These are phyloP conservation scores for Spisula subtruncata DNA, from an alignment of 2,888 invertebrate species.

Conservation along the genomic window DNA sequence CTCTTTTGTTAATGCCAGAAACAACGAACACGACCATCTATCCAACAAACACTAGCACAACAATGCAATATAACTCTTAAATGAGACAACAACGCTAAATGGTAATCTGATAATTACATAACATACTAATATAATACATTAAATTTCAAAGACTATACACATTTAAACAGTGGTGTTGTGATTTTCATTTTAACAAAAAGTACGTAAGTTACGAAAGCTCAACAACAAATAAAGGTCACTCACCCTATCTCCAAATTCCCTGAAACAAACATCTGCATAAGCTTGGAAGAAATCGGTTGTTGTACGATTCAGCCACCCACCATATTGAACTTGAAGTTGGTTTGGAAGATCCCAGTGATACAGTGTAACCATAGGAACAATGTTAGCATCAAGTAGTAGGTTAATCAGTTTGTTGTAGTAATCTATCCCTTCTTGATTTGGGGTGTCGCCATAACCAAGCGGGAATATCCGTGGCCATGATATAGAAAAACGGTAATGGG, in stretches of 20 bases:
- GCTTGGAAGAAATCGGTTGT: constrained; percentile 84
- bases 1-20: background rate
- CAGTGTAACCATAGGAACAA: constrained; percentile 90
- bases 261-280: constrained; percentile 86
- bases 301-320: constrained; percentile 86
- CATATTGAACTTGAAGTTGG: constrained; percentile 84
- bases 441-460: constrained; percentile 81
- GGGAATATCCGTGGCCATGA: constrained; percentile 93
- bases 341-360: constrained; percentile 88
- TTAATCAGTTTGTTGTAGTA: constrained; percentile 93
- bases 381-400: constrained; percentile 90
- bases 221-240: background rate
- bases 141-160: too few species aligned
- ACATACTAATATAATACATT: too few species aligned
- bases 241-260: constrained; percentile 86
- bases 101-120: too few species aligned
- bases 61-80: too few species aligned
- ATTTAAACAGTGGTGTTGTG: too few species aligned
- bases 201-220: too few species aligned
- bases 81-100: too few species aligned
- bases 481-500: constrained; percentile 87
- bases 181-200: too few species aligned
- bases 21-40: too few species aligned
- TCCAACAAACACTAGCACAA: too few species aligned
- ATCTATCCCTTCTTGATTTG: constrained; percentile 91